Base-by-base conservation (phyloP, 1,140 invertebrate species). In the Carcinoscorpius rotundicauda region DNA sequence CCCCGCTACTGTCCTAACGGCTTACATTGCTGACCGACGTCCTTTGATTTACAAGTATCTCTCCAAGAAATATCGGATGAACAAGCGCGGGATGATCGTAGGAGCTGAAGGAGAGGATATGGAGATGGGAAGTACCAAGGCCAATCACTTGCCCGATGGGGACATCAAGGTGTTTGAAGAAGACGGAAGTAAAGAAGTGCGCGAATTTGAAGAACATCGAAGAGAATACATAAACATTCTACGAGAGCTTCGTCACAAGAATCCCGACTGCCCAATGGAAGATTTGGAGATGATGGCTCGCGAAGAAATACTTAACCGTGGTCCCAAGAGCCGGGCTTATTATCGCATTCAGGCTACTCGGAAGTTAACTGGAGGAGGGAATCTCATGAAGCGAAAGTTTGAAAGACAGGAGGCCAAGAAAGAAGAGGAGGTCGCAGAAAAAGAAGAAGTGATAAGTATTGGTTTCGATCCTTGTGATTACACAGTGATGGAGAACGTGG, bases 401-500 rank as follows among this genome's bases (percentile, higher is more conserved):
- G 80, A 82, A 8, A 81, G 83, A 4, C 84, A 87, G 58, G 81
- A 86, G 65, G 84, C 84, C 68, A 81, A 86, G 57, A 83, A 75
- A 73, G 62, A 78, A 76, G 64, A 72, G 66, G 60, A 71, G 65
- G 70, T 63, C 64, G 58, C 74, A 11, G 76, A 78, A 56, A 79
- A 82, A 55, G 73, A 78, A 49, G 72, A 75, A 48, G 73, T 79
- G 58, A 75, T 82, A 10, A 75, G 84, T 59, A 83, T 98, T 2
- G 94, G 82, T 75, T 98, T 99, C 73, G 93, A 98, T 71, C 96
- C 97, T 0, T 88, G 90, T 58, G 94, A 98, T 75, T 98, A 98
- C 77, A 97, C 96, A 0, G 96, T 98, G 0, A 91, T 98, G 86
- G 96, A 98, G 75, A 98, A 95, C 78, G 93, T 97, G 62, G 97